A percentile compares a stretch with the other conserved stretches of the same genome.
These are phyloP conservation scores for Panthera tigris DNA, from an alignment of 2,113 vertebrate genomes.

Conservation along the genomic window DNA sequence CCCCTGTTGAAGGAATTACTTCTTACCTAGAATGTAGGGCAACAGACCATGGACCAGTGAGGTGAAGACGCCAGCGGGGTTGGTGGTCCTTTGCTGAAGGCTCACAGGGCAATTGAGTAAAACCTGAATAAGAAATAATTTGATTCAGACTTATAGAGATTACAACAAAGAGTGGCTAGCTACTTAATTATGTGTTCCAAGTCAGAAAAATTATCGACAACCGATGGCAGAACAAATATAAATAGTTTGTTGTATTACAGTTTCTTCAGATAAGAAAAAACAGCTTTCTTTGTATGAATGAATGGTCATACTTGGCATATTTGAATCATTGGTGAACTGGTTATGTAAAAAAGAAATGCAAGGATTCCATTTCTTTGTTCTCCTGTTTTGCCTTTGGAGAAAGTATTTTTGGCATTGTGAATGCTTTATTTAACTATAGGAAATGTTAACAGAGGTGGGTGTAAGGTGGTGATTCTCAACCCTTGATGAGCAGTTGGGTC, in stretches of 20 bases:
- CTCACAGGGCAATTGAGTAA: not conserved
- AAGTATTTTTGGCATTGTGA: not conserved
- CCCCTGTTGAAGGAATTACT: not conserved
- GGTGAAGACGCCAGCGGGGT: not conserved
- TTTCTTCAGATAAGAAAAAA: slow-evolving; percentile 17
- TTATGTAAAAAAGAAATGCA: slow-evolving; percentile 22
- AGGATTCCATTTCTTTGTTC: not conserved
- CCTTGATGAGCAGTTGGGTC: not conserved
- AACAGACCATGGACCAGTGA: not conserved
- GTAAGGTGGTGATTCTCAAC: not conserved
- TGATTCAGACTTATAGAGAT: not conserved
- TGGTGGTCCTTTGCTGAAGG: not conserved
- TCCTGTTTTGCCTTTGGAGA: not conserved
- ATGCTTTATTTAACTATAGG: not conserved
- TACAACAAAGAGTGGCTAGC: not conserved
- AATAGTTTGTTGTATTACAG: not conserved
- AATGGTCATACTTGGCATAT: not conserved
- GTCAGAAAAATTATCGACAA: slow-evolving; percentile 18
- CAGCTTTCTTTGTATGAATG: not conserved
- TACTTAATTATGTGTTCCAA: slow-evolving; percentile 12
- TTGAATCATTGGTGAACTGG: not conserved
- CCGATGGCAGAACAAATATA: not conserved
- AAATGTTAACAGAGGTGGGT: not conserved
- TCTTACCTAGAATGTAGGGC: not conserved
- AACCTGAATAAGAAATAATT: not conserved